Evolutionary conservation across 1,140 invertebrate species (phyloP), one percentile per base, ranked within the genome.

Genomic region (Drosophila kepulauana): DNA sequence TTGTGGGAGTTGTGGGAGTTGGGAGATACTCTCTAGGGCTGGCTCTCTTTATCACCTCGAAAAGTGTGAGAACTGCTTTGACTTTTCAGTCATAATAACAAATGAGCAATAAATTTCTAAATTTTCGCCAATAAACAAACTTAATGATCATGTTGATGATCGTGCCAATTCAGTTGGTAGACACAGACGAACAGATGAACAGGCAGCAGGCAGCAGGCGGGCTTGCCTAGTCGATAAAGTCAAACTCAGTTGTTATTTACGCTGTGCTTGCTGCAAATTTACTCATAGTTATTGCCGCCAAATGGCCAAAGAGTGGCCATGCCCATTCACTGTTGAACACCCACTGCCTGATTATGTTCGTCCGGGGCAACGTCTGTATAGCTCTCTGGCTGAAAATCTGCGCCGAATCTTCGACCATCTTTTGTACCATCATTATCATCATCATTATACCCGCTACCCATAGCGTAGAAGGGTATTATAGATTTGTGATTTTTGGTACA

Each of bases 81-180:
- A 79, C 68, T 81, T 76, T 80, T 66, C 54, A 69, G 65, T 69
- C 68, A 56, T 61, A 48, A 75, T 76, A 89, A 79, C 78, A 88
- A 85, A 89, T 75, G 75, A 81, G 81, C 78, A 89, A 89, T 89
- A 89, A 89, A 85, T 89, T 89, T 89, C 70, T 79, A 85, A 85
- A 89, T 89, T 89, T 89, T 89, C 81, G 75, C 81, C 85, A 89
- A 89, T 89, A 85, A 89, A 81, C 85, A 74, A 85, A 85, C 81
- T 59, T 85, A 85, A 89, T 89, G 80, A 88, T 88, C 77, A 88
- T 84, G 78, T 73, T 81, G 78, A 78, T 81, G 77, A 85, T 88
- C 62, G 57, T 80, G 74, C 67, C 65, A 49, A 51, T 61, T 15
- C 45, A 46, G 30, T 43, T 20, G 52, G 30, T 30, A 56, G 52